Conservation (phyloP, 2,888 invertebrate genomes). For the Dryobotodes eremita region DNA sequence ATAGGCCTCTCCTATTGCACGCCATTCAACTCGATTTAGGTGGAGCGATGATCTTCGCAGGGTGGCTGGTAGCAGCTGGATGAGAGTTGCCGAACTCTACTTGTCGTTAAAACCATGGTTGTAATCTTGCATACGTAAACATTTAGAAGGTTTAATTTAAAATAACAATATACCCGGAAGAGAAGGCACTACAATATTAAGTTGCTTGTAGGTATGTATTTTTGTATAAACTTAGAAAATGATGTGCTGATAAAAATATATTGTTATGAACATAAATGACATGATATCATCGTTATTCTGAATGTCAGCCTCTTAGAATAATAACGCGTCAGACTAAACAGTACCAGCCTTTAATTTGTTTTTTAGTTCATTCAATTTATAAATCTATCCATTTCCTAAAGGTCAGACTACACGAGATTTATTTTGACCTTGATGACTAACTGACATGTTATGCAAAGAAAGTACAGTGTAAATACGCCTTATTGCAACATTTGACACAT, state of each 20-base stretch:
- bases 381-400: conserved; percentile 50
- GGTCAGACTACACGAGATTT: conserved; percentile 64
- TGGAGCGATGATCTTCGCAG: too few relatives aligned
- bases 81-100: background rate
- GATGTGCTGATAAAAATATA: conserved; percentile 15
- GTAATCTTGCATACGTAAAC: conserved; percentile 3
- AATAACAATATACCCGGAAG: conserved; percentile 42
- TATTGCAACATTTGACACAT: conserved; percentile 71
- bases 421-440: conserved; percentile 85
- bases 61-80: too few relatives aligned
- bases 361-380: conserved; percentile 15
- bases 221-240: conserved; percentile 32
- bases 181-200: conserved; percentile 1
- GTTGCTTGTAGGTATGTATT: conserved; percentile 4
- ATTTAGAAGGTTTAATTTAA: conserved; percentile 27
- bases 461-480: conserved; percentile 79
- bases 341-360: background rate
- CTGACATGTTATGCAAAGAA: conserved; percentile 80
- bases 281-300: conserved; percentile 33
- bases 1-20: too few relatives aligned
- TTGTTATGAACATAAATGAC: conserved; percentile 1
- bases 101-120: conserved; percentile 1
- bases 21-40: too few relatives aligned
- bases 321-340: background rate
- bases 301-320: background rate